A percentile compares a stretch with the other conserved stretches of the same genome.
phyloP scores from a whole-genome alignment of 2,888 invertebrate species.

The Eupsilia transversa region DNA sequence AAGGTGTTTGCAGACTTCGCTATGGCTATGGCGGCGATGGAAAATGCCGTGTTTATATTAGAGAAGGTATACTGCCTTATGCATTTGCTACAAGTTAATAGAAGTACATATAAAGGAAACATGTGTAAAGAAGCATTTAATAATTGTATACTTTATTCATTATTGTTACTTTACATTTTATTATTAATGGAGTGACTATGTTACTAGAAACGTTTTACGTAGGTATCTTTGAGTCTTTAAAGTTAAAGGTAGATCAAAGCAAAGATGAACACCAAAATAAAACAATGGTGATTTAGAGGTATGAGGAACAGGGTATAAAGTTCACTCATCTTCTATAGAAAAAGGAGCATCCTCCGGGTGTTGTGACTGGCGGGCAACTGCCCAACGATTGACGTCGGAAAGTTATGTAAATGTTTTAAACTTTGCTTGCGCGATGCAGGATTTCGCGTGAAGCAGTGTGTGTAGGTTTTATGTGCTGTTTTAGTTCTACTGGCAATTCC shows the following conservation, averaged over 20 bases:
- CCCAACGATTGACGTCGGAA: no score
- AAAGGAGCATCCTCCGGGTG: no score
- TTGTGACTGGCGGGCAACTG: no score
- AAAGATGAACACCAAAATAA: not conserved
- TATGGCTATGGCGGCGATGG: slow-evolving; percentile 20
- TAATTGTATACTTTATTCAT: not conserved
- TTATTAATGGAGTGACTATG: not conserved
- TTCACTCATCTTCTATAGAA: no score
- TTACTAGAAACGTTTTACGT: not conserved
- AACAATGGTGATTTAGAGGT: no score
- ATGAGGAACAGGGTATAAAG: no score
- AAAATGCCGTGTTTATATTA: not conserved
- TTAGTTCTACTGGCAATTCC: no score
- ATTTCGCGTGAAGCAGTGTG: no score
- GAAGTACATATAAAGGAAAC: not conserved
- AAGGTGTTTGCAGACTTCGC: slow-evolving; percentile 34
- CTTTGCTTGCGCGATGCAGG: no score
- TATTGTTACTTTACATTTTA: not conserved
- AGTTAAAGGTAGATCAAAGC: not conserved
- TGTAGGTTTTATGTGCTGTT: no score
- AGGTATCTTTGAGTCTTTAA: not conserved
- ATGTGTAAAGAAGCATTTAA: not conserved
- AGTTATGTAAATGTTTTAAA: no score
- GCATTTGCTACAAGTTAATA: not conserved
- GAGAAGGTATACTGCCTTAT: not conserved